Base-by-base conservation (phyloP, 30 jellyfish, hydroid and myxozoan species). In the Hydractinia echinata region DNA sequence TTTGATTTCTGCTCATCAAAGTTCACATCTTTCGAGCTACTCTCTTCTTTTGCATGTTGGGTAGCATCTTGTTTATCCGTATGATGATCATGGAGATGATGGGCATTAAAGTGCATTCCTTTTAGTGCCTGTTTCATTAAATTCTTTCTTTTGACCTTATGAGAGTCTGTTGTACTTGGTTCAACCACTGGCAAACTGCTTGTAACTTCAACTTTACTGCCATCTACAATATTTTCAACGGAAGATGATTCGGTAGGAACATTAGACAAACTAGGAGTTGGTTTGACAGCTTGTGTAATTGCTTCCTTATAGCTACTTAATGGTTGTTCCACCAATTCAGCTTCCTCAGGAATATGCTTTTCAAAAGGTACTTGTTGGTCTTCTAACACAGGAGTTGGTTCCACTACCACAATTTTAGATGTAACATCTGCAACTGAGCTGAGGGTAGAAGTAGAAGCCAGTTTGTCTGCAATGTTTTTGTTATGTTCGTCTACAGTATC, bases 91-190 rank as follows among this genome's bases (percentile, higher is more conserved):
- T 74, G 68, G 76, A 13, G 10, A 7, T 21, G 55, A 72, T 74
- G 83, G 44, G 10, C 51, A 48, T 74, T 19, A 21, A 48, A n/a
- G 15, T 74, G 83, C 67, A 50, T 49, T 74, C 83, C 83, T 51
- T 49, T 74, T 48, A 74, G 15, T 74, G 83, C 83, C 51, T 74
- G 51, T 55, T 74, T 74, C 51, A 74, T 74, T 44, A 58, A 49
- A 74, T 49, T 49, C 66, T 50, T 74, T 10, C 66, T 52, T 20
- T 58, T 21, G 10, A 74, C 13, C 7, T 74, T 52, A 49, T 74
- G 69, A 5, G 58, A 4, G 15, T 20, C 69, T 30, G 10, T 55
- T 0, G 61, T 54, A 50, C 49, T 53, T 66, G 8, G 5, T 16
- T 74, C 66, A 4, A 9, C 51, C 20, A 74, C 62, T 9, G 61